Conservation (phyloP, 2,113 vertebrate species). For the Ifrita kowaldi region DNA sequence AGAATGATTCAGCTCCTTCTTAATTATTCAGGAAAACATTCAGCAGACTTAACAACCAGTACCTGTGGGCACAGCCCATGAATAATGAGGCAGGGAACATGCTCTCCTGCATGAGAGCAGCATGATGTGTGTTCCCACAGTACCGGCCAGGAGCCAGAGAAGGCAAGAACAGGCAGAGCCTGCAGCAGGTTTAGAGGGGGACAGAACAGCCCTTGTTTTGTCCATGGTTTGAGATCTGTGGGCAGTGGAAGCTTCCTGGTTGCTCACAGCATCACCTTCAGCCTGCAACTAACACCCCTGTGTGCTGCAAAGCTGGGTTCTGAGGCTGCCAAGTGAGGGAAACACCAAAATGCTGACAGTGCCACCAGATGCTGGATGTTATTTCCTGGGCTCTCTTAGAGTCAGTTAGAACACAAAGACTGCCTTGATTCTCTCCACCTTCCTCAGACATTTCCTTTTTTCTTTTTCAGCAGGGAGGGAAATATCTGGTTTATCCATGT, state of each 20-base stretch:
- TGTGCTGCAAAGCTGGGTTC: background rate
- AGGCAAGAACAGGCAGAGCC: background rate
- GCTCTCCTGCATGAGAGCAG: background rate
- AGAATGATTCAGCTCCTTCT: constrained; percentile 65
- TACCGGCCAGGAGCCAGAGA: accelerated
- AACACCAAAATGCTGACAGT: background rate
- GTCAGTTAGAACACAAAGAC: background rate
- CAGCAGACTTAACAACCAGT: constrained; percentile 5
- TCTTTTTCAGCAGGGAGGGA: background rate
- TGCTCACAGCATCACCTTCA: background rate
- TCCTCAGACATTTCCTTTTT: background rate
- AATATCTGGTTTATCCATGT: background rate
- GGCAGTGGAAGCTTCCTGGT: background rate
- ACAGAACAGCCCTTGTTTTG: background rate
- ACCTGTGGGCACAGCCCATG: constrained; percentile 20
- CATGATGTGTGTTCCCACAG: background rate
- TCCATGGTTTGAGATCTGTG: background rate
- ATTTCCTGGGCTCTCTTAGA: background rate
- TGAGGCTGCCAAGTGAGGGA: background rate
- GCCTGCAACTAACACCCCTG: background rate
- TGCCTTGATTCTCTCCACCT: background rate
- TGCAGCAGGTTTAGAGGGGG: background rate
- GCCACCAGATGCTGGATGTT: background rate
- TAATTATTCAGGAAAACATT: constrained; percentile 55
- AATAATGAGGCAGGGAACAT: constrained; percentile 30